Percentiles rank a stretch among this genome's conserved stretches.
Conservation (phyloP, 2,888 invertebrate genomes). For the Eucera pruinosa region DNA sequence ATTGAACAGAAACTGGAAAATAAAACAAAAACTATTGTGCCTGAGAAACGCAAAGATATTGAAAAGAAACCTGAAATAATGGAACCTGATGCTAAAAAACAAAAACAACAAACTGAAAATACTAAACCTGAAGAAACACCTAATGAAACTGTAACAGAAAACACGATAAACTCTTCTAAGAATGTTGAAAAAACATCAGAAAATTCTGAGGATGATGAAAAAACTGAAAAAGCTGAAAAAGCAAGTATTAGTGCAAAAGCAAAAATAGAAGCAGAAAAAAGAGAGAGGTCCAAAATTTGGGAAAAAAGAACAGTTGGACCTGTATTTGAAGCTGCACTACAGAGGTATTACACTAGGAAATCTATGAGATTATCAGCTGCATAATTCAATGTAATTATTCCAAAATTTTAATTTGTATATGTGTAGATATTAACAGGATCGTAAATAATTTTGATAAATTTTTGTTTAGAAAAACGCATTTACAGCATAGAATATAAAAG, state of each 20-base stretch:
- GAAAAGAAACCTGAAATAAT: constrained; percentile 62
- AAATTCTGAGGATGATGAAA: constrained; percentile 18
- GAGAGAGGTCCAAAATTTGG: constrained; percentile 88
- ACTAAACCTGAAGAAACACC: constrained; percentile 36
- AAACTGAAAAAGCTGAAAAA: constrained; percentile 48
- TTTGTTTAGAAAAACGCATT: constrained; percentile 21
- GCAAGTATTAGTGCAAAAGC: constrained; percentile 26
- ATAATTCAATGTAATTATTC: constrained; percentile 30
- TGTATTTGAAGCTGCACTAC: constrained; percentile 90
- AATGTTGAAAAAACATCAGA: constrained; percentile 26
- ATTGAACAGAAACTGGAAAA: constrained; percentile 35
- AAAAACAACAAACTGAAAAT: constrained; percentile 54
- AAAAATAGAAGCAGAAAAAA: constrained; percentile 50
- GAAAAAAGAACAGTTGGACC: constrained; percentile 93
- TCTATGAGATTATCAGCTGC: constrained; percentile 83
- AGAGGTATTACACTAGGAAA: constrained; percentile 91
- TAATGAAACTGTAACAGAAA: constrained; percentile 29
- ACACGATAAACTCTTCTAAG: constrained; percentile 18
- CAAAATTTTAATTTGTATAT: neutral
- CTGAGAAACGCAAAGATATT: constrained; percentile 59
- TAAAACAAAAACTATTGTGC: constrained; percentile 47
- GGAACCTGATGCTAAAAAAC: constrained; percentile 54
- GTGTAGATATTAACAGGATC: neutral
- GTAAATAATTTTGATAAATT: neutral
- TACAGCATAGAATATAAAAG: constrained; percentile 14